These are phyloP conservation scores for Meiosimyza decipiens DNA, from an alignment of 2,888 invertebrate genomes.

Conservation along the genomic window DNA sequence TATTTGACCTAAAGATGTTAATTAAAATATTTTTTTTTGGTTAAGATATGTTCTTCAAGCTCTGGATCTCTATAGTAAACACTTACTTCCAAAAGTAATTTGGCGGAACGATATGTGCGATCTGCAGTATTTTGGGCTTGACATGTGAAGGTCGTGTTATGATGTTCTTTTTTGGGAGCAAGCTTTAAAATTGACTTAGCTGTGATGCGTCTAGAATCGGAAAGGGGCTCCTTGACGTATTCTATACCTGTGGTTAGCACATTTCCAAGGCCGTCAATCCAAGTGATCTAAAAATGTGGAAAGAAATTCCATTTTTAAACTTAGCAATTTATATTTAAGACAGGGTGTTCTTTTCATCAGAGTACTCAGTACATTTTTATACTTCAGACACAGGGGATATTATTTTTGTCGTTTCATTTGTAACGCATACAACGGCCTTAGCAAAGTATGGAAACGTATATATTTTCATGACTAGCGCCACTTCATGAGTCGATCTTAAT, in stretches of 20 bases:
- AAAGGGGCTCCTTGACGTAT: conserved; percentile 78
- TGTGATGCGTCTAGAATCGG: conserved; percentile 85
- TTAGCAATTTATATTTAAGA: too few relatives aligned
- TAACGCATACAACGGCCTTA: too few relatives aligned
- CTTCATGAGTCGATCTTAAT: too few relatives aligned
- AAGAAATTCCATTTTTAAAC: not conserved
- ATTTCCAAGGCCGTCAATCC: conserved; percentile 90
- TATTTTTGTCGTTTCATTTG: too few relatives aligned
- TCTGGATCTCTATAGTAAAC: too few relatives aligned
- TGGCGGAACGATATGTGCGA: conserved; percentile 82
- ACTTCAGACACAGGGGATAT: too few relatives aligned
- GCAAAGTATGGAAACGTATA: too few relatives aligned
- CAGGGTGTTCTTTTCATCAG: too few relatives aligned
- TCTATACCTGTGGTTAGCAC: conserved; percentile 85
- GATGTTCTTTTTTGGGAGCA: conserved; percentile 87
- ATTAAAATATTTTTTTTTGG: not conserved
- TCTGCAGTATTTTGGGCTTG: conserved; percentile 93
- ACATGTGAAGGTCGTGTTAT: conserved; percentile 91
- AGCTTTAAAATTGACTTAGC: conserved; percentile 86
- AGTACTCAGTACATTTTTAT: too few relatives aligned
- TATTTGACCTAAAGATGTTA: conserved; percentile 79
- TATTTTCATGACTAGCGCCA: too few relatives aligned
- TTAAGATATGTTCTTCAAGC: not conserved
- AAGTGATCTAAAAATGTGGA: conserved; percentile 78
- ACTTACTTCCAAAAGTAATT: conserved; percentile 81